A percentile compares a stretch with the other conserved stretches of the same genome.
Evolutionary conservation across 2,888 invertebrate species (phyloP).

Genomic region (Tortricodes alternella): DNA sequence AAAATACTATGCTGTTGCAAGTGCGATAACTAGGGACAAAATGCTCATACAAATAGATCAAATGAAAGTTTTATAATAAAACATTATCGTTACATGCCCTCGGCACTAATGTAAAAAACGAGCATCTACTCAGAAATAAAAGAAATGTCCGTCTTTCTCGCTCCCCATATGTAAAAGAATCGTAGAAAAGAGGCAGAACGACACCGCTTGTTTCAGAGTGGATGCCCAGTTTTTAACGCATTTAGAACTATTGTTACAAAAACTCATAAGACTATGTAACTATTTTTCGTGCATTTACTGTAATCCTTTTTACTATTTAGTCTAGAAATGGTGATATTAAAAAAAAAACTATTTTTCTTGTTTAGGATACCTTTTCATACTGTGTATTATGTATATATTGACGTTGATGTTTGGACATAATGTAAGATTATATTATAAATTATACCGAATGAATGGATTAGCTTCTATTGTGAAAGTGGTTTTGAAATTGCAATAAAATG

Average conservation of each 20-base stretch:
- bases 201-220: slow-evolving; percentile 32
- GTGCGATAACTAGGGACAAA: background rate
- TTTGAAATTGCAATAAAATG: slow-evolving; percentile 46
- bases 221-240: slow-evolving; percentile 49
- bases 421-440: slow-evolving; percentile 53
- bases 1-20: background rate
- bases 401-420: slow-evolving; percentile 68
- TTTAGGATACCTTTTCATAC: slow-evolving; percentile 64
- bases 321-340: slow-evolving; percentile 76
- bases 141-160: background rate
- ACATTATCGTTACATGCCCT: background rate
- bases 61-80: background rate
- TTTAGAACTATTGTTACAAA: slow-evolving; percentile 62
- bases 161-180: background rate
- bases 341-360: slow-evolving; percentile 41
- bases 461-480: slow-evolving; percentile 37
- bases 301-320: slow-evolving; percentile 76
- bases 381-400: slow-evolving; percentile 55
- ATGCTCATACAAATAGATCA: background rate
- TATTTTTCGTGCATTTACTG: slow-evolving; percentile 83
- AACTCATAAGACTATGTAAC: slow-evolving; percentile 72
- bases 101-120: no score
- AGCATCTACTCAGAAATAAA: background rate
- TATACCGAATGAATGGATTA: slow-evolving; percentile 39
- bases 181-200: background rate